Conservation (phyloP, 2,888 invertebrate species). For the Rhaphigaster nebulosa region DNA sequence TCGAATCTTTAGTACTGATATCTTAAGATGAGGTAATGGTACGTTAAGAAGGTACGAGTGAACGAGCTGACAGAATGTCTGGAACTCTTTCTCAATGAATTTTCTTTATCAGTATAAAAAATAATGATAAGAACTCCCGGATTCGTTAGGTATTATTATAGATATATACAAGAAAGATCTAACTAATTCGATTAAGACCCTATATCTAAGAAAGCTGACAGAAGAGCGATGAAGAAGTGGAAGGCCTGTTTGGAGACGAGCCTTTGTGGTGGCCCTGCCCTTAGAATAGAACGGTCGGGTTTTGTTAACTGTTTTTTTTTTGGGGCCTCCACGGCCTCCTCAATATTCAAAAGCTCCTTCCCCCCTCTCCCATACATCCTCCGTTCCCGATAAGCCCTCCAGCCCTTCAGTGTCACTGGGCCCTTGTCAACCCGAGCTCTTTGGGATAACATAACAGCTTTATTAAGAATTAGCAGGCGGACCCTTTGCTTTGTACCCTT, state of each 20-base stretch:
- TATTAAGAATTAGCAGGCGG: neutral
- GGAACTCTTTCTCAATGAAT: too few species aligned
- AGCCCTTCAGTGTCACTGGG: neutral
- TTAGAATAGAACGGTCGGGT: neutral
- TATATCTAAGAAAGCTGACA: neutral
- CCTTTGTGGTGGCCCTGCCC: neutral
- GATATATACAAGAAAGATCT: neutral
- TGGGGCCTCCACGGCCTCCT: neutral
- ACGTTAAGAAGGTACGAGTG: too few species aligned
- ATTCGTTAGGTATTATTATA: too few species aligned
- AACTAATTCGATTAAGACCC: neutral
- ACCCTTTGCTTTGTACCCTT: neutral
- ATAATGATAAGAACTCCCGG: too few species aligned
- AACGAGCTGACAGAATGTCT: too few species aligned
- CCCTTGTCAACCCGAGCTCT: too few species aligned
- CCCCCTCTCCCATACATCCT: too few species aligned
- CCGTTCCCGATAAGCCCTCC: neutral
- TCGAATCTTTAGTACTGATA: too few species aligned
- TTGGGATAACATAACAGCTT: slow-evolving; percentile 14
- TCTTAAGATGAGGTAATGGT: too few species aligned
- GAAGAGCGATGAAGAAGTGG: slow-evolving; percentile 1
- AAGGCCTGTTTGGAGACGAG: too few species aligned
- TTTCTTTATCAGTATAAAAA: too few species aligned
- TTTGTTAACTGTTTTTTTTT: slow-evolving; percentile 1
- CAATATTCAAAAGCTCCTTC: neutral